phyloP scores from a whole-genome alignment of 92 coral and sea anemone species.

The Parazoanthus darwini region DNA sequence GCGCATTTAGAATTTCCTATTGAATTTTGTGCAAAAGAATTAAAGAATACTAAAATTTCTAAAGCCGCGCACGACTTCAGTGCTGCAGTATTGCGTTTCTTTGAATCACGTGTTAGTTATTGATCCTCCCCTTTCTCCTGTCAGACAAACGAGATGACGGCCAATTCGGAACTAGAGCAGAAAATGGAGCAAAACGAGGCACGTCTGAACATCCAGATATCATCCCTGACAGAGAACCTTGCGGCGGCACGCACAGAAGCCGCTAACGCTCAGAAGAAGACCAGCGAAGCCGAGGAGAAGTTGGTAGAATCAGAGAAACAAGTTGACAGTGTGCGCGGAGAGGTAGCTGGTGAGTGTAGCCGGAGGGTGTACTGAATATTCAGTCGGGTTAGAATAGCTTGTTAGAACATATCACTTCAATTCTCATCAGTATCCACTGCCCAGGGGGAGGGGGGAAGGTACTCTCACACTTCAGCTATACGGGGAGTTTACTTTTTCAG shows the following conservation, averaged over 20 bases:
- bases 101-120: background rate
- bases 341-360: slow-evolving; percentile 77
- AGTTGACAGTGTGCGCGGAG: slow-evolving; percentile 82
- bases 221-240: slow-evolving; percentile 88
- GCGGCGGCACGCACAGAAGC: slow-evolving; percentile 82
- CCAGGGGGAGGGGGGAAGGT: too few species aligned
- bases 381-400: too few species aligned
- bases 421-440: too few species aligned
- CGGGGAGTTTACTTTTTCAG: too few species aligned
- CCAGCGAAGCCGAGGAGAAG: slow-evolving; percentile 54
- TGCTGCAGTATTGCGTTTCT: background rate
- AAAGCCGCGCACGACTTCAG: too few species aligned
- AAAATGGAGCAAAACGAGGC: slow-evolving; percentile 83
- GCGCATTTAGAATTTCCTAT: too few species aligned
- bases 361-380: background rate
- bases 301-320: slow-evolving; percentile 63
- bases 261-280: slow-evolving; percentile 66
- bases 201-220: slow-evolving; percentile 81
- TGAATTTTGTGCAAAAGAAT: too few species aligned
- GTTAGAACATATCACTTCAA: too few species aligned
- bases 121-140: background rate
- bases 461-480: too few species aligned
- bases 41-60: too few species aligned
- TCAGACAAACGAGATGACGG: slow-evolving; percentile 81
- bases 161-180: slow-evolving; percentile 71